phyloP scores from a whole-genome alignment of 2,113 vertebrate genomes.

The Chionodraco myersi region DNA sequence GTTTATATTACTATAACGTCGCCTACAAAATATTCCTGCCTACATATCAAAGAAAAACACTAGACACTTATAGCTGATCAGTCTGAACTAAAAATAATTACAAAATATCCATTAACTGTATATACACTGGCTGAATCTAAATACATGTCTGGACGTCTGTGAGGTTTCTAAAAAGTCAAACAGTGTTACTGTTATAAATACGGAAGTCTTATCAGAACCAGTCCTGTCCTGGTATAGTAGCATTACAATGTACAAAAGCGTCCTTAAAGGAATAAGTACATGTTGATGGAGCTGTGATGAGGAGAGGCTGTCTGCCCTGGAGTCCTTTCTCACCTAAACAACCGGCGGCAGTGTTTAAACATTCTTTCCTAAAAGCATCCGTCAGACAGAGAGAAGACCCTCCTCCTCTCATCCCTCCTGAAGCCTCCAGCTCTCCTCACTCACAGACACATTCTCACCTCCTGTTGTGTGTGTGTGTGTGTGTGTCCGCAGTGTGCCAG shows the following conservation, averaged over 20 bases:
- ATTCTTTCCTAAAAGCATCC: constrained; percentile 74
- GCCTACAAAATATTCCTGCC: too few relatives aligned
- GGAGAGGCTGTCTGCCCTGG: constrained; percentile 36
- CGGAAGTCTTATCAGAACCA: neutral
- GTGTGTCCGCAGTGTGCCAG: constrained; percentile 86
- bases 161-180: neutral
- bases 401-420: constrained; percentile 6
- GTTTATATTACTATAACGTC: too few relatives aligned
- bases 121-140: neutral
- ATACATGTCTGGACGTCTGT: too few relatives aligned
- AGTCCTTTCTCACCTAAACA: constrained; percentile 62
- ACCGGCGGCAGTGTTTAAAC: constrained; percentile 72
- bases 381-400: constrained; percentile 59
- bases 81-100: too few relatives aligned
- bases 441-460: neutral
- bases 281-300: constrained; percentile 25
- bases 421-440: constrained; percentile 20
- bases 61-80: too few relatives aligned
- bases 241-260: too few relatives aligned
- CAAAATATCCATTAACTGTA: neutral
- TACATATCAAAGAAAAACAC: too few relatives aligned
- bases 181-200: neutral
- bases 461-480: constrained; percentile 28
- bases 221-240: too few relatives aligned
- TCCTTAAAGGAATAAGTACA: neutral